Conservation (phyloP, 2,113 vertebrate species). For the Gavia stellata region DNA sequence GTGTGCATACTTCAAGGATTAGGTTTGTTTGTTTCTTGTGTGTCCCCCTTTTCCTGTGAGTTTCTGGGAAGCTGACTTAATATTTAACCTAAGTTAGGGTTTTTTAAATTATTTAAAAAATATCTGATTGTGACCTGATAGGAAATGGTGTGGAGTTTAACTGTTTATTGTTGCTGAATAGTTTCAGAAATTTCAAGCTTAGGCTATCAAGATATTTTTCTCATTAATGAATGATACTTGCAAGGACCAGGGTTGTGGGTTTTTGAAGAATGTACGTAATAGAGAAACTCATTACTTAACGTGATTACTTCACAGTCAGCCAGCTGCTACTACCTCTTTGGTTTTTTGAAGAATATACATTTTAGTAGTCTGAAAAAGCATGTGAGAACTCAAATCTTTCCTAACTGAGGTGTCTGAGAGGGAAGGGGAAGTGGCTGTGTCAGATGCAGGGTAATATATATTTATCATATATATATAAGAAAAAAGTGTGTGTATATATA, state of each 20-base stretch:
- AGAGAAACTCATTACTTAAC: neutral
- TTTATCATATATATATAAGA: neutral
- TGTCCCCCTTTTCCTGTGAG: neutral
- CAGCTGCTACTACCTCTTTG: neutral
- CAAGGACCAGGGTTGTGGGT: neutral
- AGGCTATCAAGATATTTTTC: neutral
- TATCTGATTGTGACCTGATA: neutral
- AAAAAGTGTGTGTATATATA: neutral
- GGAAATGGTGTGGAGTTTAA: accelerated
- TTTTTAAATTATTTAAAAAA: neutral
- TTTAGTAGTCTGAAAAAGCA: neutral
- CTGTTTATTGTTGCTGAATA: neutral
- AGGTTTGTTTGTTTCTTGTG: neutral
- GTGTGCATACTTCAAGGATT: neutral
- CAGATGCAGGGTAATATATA: neutral
- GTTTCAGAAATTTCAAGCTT: neutral
- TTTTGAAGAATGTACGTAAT: neutral
- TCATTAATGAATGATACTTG: neutral
- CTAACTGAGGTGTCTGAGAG: neutral
- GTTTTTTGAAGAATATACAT: neutral
- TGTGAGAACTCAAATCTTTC: neutral
- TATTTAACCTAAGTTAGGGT: neutral
- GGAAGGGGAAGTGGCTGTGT: neutral
- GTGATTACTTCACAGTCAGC: neutral
- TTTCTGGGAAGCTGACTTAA: neutral